These are phyloP conservation scores for Elmis aenea DNA, from an alignment of 2,888 invertebrate species.

Conservation along the genomic window DNA sequence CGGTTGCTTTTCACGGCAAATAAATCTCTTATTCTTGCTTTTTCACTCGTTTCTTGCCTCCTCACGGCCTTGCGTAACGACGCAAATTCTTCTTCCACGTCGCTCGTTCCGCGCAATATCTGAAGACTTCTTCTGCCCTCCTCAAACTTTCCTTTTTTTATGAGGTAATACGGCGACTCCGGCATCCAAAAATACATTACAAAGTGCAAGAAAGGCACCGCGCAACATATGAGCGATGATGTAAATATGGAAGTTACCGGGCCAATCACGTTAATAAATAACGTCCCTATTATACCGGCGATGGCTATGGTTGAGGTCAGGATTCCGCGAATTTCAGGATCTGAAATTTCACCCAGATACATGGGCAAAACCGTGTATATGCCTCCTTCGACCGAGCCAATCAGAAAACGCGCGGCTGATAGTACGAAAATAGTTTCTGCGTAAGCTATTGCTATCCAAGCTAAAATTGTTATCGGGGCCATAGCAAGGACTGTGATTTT, in stretches of 20 bases:
- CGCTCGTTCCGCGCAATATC: constrained; percentile 52
- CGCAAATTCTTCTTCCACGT: constrained; percentile 50
- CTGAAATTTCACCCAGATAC: constrained; percentile 57
- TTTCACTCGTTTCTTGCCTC: constrained; percentile 48
- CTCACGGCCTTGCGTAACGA: constrained; percentile 36
- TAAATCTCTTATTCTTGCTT: constrained; percentile 49
- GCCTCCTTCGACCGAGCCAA: constrained; percentile 53
- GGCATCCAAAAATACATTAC: constrained; percentile 58
- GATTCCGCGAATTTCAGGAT: constrained; percentile 54
- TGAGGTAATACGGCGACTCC: constrained; percentile 57
- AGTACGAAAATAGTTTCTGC: constrained; percentile 55
- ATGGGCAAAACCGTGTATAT: constrained; percentile 49
- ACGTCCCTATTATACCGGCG: constrained; percentile 53
- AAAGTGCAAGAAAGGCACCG: constrained; percentile 55
- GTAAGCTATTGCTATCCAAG: constrained; percentile 58
- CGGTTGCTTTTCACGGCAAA: constrained; percentile 54
- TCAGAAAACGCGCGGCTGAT: constrained; percentile 44
- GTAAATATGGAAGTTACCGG: constrained; percentile 53
- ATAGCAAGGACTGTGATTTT: constrained; percentile 44
- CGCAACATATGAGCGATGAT: constrained; percentile 54
- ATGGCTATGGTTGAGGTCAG: constrained; percentile 58
- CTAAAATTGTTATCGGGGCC: constrained; percentile 48
- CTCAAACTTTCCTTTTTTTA: constrained; percentile 43
- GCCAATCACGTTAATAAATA: constrained; percentile 59
- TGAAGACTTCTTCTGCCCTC: constrained; percentile 52